phyloP scores from a whole-genome alignment of 1,140 invertebrate genomes.

The Druon quercuslanigerum region DNA sequence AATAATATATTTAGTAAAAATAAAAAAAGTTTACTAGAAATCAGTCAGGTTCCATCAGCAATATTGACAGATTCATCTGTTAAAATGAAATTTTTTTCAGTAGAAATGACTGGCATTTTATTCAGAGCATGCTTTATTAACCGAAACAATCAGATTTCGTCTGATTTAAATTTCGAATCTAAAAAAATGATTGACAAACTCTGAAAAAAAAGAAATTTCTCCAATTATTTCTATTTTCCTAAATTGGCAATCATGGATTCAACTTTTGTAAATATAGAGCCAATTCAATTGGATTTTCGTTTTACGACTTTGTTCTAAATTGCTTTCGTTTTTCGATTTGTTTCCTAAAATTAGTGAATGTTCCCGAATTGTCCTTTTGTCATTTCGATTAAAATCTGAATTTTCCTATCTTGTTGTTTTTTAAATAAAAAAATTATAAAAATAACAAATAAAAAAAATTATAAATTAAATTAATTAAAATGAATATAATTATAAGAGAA shows the following conservation, averaged over 20 bases:
- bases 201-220: background rate
- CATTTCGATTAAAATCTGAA: conserved; percentile 13
- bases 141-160: no score
- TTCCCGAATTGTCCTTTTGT: background rate
- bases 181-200: background rate
- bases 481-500: background rate
- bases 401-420: background rate
- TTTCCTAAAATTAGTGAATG: background rate
- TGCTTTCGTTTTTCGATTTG: conserved; percentile 26
- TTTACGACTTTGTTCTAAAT: background rate
- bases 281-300: conserved; percentile 4
- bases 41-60: no score
- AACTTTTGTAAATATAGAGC: background rate
- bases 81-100: background rate
- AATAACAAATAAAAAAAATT: no score
- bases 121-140: no score
- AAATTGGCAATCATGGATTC: conserved; percentile 12
- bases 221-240: background rate
- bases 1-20: no score
- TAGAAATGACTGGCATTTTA: no score
- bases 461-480: background rate
- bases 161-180: background rate
- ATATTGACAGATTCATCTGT: background rate
- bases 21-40: no score
- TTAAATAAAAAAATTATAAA: no score